Evolutionary conservation across 2,888 invertebrate species (phyloP).

Genomic region (Anarsia innoxiella): DNA sequence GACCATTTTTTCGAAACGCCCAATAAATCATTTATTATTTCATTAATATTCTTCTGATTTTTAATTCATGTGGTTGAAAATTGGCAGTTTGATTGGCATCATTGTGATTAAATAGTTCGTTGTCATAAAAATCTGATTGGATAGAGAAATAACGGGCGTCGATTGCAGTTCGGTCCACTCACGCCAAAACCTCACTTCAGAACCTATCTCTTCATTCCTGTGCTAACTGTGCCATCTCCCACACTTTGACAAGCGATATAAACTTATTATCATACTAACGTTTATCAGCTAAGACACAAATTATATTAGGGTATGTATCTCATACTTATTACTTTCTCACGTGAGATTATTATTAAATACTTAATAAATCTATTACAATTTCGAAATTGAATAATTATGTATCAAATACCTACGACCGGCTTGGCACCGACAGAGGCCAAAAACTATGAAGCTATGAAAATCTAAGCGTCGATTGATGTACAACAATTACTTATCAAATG

Average conservation of each 20-base stretch:
- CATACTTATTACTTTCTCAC: conserved; percentile 62
- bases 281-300: conserved; percentile 74
- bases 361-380: conserved; percentile 72
- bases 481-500: conserved; percentile 72
- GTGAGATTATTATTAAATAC: too few relatives aligned
- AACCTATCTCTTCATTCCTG: too few relatives aligned
- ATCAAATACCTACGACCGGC: conserved; percentile 70
- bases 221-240: conserved; percentile 33
- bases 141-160: too few relatives aligned
- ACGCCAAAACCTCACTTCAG: too few relatives aligned
- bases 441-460: conserved; percentile 62
- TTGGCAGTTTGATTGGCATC: too few relatives aligned
- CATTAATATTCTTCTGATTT: too few relatives aligned
- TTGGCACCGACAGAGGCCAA: conserved; percentile 65
- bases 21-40: too few relatives aligned
- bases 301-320: conserved; percentile 62
- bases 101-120: too few relatives aligned
- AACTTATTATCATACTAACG: conserved; percentile 67
- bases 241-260: conserved; percentile 59
- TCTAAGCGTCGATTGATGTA: conserved; percentile 58
- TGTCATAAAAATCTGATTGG: too few relatives aligned
- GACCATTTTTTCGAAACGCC: too few relatives aligned
- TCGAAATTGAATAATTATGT: conserved; percentile 70
- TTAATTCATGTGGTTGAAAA: too few relatives aligned
- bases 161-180: too few relatives aligned